Evolutionary conservation across 2,797 vertebrate species (phyloP), one percentile per base, ranked within the genome.

Genomic region (Morelia viridis): DNA sequence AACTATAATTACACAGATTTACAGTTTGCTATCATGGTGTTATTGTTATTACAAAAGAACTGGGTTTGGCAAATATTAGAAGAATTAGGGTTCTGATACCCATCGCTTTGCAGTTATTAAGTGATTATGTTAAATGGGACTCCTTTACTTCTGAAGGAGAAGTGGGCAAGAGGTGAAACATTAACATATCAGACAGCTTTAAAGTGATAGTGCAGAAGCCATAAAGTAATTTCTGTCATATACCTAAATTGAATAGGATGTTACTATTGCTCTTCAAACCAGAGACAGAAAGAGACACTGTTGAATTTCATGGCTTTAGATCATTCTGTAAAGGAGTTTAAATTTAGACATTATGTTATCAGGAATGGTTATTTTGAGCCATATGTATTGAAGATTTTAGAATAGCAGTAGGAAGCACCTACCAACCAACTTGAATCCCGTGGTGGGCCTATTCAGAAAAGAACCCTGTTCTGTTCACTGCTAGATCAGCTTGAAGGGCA

Each of bases 1-100:
- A 99, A 98, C 97, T 97, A 97, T 98, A 98, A 99, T 99, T 99
- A 99, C 98, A 98, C 97, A 97, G 97, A 98, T 98, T 97, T 97
- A 98, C 97, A 98, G 97, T 98, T 98, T 98, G 97, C 97, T 98
- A 96, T 98, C 97, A 94, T 97, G 97, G 98, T 98, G 98, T 98
- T 98, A 98, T 97, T 98, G 97, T 98, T 98, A 98, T 98, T 98
- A 98, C 98, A 98, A 97, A 92, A 97, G 96, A 97, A 96, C 97
- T 97, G 97, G 98, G 98, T 98, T 98, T 98, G 97, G 98, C 98
- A 99, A 98, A 98, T 98, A 98, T 98, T 98, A 98, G 96, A 97
- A 98, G 97, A 99, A 98, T 99, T 99, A 99, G 97, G 97, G 96
- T 98, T 97, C 97, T 68, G 96, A 97, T 98, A 97, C 97, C 97